Base-by-base conservation (phyloP, 2,797 vertebrate genomes). In the Salarias fasciatus region DNA sequence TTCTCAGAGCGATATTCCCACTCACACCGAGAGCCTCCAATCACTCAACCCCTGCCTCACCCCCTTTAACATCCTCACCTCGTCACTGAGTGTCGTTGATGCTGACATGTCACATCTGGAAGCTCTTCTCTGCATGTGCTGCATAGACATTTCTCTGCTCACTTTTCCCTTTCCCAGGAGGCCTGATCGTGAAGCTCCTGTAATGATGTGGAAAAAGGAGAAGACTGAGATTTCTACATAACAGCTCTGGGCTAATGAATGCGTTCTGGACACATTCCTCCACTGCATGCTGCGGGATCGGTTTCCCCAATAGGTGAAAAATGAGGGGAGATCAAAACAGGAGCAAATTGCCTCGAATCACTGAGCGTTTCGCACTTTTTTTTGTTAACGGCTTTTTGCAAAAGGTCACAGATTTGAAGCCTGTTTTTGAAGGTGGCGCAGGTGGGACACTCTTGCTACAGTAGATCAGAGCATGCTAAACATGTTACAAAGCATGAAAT, bases 91-190 rank as follows among this genome's bases (percentile, higher is more conserved):
- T 80, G 87, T 82, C 86, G 72, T 81, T 79, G 82, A 87, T 70
- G 84, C 83, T 89, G 87, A 91, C 87, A 84, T 69, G 59, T 85
- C 85, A 87, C 90, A 92, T 91, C 90, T 91, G 90, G 91, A 91
- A 91, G 75, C 90, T 85, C 82, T 91, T 90, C 82, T 59, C 78
- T 38, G 1, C 71, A 76, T 85, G 53, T 86, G 85, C 81, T 63
- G 66, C 78, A 35, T 63, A 41, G 86, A 83, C 77, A 45, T 86
- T 86, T 86, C 79, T 76, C 72, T 18, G 59, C 82, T 83, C 78
- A 71, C 80, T 78, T 75, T 79, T 59, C 61, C 61, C 53, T 38
- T 13, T 84, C 88, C 82, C 86, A 63, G 54, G 82, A 85, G 86
- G 63, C 63, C 63, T 51, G 77, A 66, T 55, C 15, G 71, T 48